Conservation (phyloP, 2,113 vertebrate species). For the Prochilodus magdalenae region DNA sequence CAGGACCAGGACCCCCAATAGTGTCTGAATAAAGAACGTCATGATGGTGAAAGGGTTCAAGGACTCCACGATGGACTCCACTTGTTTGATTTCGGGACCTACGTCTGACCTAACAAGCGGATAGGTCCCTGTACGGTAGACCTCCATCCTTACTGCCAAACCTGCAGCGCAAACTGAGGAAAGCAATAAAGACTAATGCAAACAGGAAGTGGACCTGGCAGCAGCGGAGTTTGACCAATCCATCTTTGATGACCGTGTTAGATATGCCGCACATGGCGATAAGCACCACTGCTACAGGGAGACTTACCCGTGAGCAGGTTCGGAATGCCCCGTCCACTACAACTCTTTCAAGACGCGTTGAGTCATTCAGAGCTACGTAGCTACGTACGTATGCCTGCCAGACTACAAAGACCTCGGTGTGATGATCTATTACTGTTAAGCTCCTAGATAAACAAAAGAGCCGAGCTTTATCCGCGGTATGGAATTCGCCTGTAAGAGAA, state of each 20-base stretch:
- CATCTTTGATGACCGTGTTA: slow-evolving; percentile 16
- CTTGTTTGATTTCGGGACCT: too few species aligned
- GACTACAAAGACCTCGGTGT: background rate
- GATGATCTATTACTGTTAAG: background rate
- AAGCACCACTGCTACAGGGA: background rate
- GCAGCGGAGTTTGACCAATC: background rate
- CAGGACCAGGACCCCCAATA: too few species aligned
- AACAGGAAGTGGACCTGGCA: slow-evolving; percentile 36
- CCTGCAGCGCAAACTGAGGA: too few species aligned
- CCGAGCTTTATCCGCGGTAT: background rate
- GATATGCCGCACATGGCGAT: background rate
- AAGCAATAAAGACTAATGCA: slow-evolving; percentile 31
- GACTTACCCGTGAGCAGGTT: background rate
- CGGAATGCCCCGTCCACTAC: background rate
- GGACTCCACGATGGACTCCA: too few species aligned
- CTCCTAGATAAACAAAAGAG: background rate
- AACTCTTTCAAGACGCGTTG: background rate
- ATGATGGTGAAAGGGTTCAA: too few species aligned
- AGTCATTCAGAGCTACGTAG: background rate
- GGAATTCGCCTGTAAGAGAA: background rate
- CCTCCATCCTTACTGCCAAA: background rate
- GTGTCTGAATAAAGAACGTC: too few species aligned
- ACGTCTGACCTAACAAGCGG: too few species aligned
- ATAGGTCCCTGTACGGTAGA: background rate
- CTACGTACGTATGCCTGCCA: background rate